Percentiles rank a stretch among this genome's conserved stretches.
phyloP scores from a whole-genome alignment of 2,113 vertebrate genomes.

The Amblyornis subalaris region DNA sequence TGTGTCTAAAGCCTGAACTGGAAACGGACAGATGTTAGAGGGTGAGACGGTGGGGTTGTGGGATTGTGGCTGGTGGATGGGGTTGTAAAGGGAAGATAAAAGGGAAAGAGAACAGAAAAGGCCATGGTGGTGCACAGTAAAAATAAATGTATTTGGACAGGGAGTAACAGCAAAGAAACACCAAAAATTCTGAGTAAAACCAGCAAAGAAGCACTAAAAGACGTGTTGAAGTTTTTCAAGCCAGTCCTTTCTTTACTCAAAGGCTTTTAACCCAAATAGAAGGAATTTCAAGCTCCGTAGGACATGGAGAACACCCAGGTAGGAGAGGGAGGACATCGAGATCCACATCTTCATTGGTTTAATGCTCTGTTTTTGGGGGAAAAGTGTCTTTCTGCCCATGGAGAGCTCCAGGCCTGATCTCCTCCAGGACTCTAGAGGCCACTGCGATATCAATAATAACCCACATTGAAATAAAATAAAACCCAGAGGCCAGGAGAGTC shows the following conservation, averaged over 20 bases:
- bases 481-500: not conserved
- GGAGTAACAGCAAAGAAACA: not conserved
- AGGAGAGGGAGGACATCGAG: accelerated
- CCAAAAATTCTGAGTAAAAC: not conserved
- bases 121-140: accelerated
- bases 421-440: not conserved
- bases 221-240: accelerated
- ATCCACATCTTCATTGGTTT: accelerated
- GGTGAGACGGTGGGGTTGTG: not conserved
- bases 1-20: accelerated
- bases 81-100: not conserved
- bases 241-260: not conserved
- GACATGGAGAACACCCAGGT: accelerated
- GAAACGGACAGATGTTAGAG: accelerated
- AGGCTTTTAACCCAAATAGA: not conserved
- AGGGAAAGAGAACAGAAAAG: not conserved
- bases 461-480: not conserved
- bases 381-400: not conserved
- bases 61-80: not conserved
- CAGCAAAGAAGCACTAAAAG: not conserved
- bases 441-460: not conserved
- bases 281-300: accelerated
- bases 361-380: accelerated
- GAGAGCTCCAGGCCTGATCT: not conserved
- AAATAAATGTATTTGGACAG: not conserved